Base-by-base conservation (phyloP, 2,888 invertebrate species). In the Crepidodera aurea region DNA sequence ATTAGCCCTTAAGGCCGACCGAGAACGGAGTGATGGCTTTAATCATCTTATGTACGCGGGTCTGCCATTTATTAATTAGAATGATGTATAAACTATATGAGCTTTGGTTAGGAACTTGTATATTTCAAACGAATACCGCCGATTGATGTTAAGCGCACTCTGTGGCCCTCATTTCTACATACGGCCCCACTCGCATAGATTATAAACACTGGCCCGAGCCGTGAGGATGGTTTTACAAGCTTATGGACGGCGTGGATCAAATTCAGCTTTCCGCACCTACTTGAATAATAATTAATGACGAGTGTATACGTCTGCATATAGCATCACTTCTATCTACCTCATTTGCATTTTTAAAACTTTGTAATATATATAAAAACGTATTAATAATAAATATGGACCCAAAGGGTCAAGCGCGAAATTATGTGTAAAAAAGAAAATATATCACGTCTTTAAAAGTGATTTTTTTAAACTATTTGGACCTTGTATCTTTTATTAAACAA, bases 41-140 rank as follows among this genome's bases (percentile, higher is more conserved):
- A 73, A 75, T 75, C 74, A 73, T 75, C 72, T 72, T 72, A 71
- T 67, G 62, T 71, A 51, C 62, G 63, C 65, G 57, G 75, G 76
- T 71, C 74, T 72, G 76, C 78, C 76, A 79, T 79, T 79, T 80
- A 79, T 79, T 80, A 80, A 80, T 80, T 80, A 80, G 77, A 78
- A 75, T 79, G 79, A 78, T 79, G 78, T 78, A 77, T 76, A 74
- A 74, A 76, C 71, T 75, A 71, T 75, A 75, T 74, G 71, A 72
- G 73, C 73, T 69, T 69, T 73, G 73, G 73, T 69, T 73, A 71
- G 75, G 69, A 74, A 72, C 69, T 72, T 75, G 71, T 71, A 67
- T 74, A 72, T 75, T 76, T 74, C 74, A 75, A 76, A 75, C 75
- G 73, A 75, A 74, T 71, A 64, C 69, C 62, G 69, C 70, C 73